Base-by-base conservation (phyloP, 2,888 invertebrate genomes). In the Epirrhoe tristata region DNA sequence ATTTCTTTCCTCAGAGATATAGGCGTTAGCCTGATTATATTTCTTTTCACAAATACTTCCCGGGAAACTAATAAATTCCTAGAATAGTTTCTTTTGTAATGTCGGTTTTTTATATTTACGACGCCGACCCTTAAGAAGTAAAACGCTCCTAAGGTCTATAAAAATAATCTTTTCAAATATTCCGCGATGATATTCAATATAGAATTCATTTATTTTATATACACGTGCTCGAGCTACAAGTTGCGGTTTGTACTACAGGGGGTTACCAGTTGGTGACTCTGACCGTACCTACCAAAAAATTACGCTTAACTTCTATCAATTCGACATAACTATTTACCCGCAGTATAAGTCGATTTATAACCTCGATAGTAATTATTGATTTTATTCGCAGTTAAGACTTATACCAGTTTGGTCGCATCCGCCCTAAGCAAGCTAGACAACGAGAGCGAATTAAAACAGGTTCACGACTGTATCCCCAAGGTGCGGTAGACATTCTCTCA, bases 91-190 rank as follows among this genome's bases (percentile, higher is more conserved):
- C 14, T 48, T 16, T 48, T 48, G 16, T 48, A 43, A 57, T 34
- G 48, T n/a, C 36, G 50, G n/a, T 34, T 62, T 36, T 7, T 2
- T 12, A 24, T 53, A 66, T 66, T 66, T 66, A 66, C 46, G 57
- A 52, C 34, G 46, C 46, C 12, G 43, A 32, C 66, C 60, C 52
- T 12, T 24, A 48, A 56, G 52, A 39, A 31, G 56, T 57, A 24
- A 66, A 60, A 6, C 56, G 50, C 12, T 50, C 54, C 52, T 36
- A 0, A 17, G 57, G 57, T 54, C 52, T 54, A 54, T 62, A 62
- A 62, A 66, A 62, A 62, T 51, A 62, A 62, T 66, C 61, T 61
- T 58, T 52, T 52, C 48, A 50, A 48, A 32, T 54, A 31, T 56
- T 57, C 32, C 34, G 16, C 16, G 6, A 16, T 16, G 7, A 8